phyloP scores from a whole-genome alignment of 2,888 invertebrate species.

The Morpho achilles region DNA sequence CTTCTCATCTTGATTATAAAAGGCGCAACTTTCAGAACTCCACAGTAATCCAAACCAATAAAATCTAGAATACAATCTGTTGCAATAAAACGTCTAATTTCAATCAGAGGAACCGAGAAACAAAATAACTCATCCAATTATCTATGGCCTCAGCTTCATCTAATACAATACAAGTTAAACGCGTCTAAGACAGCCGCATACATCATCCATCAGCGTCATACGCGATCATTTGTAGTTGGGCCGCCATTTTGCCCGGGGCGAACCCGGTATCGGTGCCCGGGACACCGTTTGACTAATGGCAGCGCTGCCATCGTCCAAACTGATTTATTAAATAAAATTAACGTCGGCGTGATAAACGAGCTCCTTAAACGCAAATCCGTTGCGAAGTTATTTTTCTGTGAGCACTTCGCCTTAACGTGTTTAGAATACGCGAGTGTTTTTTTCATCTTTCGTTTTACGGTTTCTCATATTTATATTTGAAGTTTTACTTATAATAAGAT shows the following conservation, averaged over 20 bases:
- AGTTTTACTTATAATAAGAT: too few species aligned
- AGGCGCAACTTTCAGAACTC: too few species aligned
- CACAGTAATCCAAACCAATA: too few species aligned
- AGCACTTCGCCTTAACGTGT: conserved; percentile 16
- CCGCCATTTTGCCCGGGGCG: conserved; percentile 42
- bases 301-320: conserved; percentile 47
- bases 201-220: conserved; percentile 66
- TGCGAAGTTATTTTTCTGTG: conserved; percentile 25
- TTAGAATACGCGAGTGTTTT: not conserved
- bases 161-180: conserved; percentile 38
- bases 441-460: conserved; percentile 16
- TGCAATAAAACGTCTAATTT: conserved; percentile 16
- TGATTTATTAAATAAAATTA: conserved; percentile 75
- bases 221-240: conserved; percentile 51
- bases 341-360: conserved; percentile 57
- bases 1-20: too few species aligned
- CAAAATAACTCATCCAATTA: conserved; percentile 31
- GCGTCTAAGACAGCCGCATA: conserved; percentile 36
- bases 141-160: conserved; percentile 26
- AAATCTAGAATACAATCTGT: too few species aligned
- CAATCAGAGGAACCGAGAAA: conserved; percentile 24
- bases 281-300: conserved; percentile 57
- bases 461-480: not conserved
- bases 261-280: conserved; percentile 52
- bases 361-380: conserved; percentile 50